Percentiles rank a stretch among this genome's conserved stretches.
Evolutionary conservation across 2,888 invertebrate genomes (phyloP).

Genomic region (Apodemia mormo): DNA sequence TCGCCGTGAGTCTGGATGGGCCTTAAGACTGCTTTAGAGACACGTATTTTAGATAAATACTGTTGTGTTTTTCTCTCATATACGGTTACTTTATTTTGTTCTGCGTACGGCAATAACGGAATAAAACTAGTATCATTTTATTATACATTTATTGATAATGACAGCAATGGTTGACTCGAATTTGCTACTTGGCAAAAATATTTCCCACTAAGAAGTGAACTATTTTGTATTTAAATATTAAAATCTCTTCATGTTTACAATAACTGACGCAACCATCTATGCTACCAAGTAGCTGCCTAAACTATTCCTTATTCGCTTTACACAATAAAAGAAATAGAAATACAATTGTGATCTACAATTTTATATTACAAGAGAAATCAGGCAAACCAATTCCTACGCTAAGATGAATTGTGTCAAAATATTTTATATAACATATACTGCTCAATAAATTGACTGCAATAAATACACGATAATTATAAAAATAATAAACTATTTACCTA

Average conservation of each 20-base stretch:
- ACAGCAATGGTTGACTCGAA: conserved; percentile 80
- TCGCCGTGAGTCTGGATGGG: too few relatives aligned
- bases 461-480: conserved; percentile 63
- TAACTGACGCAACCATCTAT: conserved; percentile 68
- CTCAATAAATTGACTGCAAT: conserved; percentile 71
- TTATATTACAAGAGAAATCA: conserved; percentile 59
- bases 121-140: conserved; percentile 54
- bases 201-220: conserved; percentile 76
- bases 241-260: conserved; percentile 74
- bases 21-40: too few relatives aligned
- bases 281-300: conserved; percentile 75
- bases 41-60: too few relatives aligned
- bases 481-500: conserved; percentile 65
- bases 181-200: conserved; percentile 81
- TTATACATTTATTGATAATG: conserved; percentile 81
- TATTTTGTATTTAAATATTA: conserved; percentile 76
- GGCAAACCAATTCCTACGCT: conserved; percentile 61
- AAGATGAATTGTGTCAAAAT: conserved; percentile 19
- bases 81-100: too few relatives aligned
- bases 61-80: too few relatives aligned
- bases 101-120: conserved; percentile 8
- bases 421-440: conserved; percentile 17
- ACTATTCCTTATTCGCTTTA: conserved; percentile 51
- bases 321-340: conserved; percentile 66
- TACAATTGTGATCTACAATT: conserved; percentile 67